Evolutionary conservation across 2,113 vertebrate species (phyloP), one percentile per base, ranked within the genome.

Genomic region (Ageneiosus marmoratus): DNA sequence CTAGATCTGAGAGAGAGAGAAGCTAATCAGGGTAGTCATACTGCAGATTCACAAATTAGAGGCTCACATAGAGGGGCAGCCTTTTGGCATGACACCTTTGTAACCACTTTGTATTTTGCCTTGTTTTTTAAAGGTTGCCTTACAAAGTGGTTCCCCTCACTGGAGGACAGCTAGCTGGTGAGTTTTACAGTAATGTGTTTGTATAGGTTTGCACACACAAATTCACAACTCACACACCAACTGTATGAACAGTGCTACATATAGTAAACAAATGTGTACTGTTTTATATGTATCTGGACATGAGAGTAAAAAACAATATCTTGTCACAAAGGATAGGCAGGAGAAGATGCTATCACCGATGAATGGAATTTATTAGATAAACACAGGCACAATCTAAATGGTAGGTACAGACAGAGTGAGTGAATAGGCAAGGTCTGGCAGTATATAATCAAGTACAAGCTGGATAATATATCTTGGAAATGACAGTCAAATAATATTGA

Each of bases 91-190:
- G 60, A 55, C 55, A 63, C n/a, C 55, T 83, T n/a, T 85, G 18
- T 56, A 12, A 72, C 79, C 82, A 13, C 63, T 29, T 34, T 81
- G 65, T 73, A 50, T 86, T 8, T 83, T 67, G 87, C 7, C 32
- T 70, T 70, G 67, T 81, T 48, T 27, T 95, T 93, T 95, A 22
- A 92, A 98, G 96, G 87, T 96, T 94, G 53, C 96, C 96, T 0
- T 98, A 97, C 92, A 93, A 94, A 92, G 95, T 97, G 88, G 93
- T 96, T 84, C 95, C 95, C 0, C 89, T 95, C 81, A 84, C 91
- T 32, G 87, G 93, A 76, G 95, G 92, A 87, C 96, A 95, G 41
- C 91, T 95, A 5, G 93, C 94, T 80, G 96, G 97, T 98, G 94
- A 92, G 91, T 90, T 65, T 74, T 70, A 16, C 77, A 50, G 4